Percentiles rank a stretch among this genome's conserved stretches.
Conservation (phyloP, 2,797 vertebrate genomes). For the Pachyuromys duprasi region DNA sequence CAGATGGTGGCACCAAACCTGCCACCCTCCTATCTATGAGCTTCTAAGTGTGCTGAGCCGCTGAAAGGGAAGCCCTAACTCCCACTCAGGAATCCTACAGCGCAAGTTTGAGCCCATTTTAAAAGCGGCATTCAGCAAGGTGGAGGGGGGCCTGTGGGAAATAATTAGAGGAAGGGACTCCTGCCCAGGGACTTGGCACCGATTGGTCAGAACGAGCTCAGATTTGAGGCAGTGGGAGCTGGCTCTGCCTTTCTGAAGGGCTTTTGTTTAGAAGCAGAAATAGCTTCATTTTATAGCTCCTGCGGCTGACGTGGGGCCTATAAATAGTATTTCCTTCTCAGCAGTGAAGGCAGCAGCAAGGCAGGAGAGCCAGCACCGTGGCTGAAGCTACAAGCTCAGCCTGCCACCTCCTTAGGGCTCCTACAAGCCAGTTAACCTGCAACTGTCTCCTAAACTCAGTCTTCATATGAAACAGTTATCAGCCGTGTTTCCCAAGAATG, state of each 20-base stretch:
- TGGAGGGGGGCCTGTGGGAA: too few relatives aligned
- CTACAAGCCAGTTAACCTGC: not conserved
- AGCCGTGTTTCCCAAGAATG: not conserved
- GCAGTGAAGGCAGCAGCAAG: not conserved
- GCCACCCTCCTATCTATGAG: not conserved
- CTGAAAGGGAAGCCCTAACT: not conserved
- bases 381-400: not conserved
- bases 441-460: not conserved
- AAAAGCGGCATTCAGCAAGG: not conserved
- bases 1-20: not conserved
- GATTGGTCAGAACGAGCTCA: not conserved
- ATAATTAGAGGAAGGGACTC: too few relatives aligned
- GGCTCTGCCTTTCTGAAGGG: not conserved
- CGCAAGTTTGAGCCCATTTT: not conserved
- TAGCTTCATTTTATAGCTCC: not conserved
- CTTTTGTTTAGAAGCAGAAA: conserved; percentile 18
- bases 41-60: not conserved
- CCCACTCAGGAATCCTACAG: not conserved
- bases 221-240: not conserved
- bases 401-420: not conserved
- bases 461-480: not conserved
- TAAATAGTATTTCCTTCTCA: not conserved
- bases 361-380: not conserved
- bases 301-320: not conserved
- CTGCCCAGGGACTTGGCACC: accelerated